Conservation (phyloP, 2,797 vertebrate species). For the Apogon talboti region DNA sequence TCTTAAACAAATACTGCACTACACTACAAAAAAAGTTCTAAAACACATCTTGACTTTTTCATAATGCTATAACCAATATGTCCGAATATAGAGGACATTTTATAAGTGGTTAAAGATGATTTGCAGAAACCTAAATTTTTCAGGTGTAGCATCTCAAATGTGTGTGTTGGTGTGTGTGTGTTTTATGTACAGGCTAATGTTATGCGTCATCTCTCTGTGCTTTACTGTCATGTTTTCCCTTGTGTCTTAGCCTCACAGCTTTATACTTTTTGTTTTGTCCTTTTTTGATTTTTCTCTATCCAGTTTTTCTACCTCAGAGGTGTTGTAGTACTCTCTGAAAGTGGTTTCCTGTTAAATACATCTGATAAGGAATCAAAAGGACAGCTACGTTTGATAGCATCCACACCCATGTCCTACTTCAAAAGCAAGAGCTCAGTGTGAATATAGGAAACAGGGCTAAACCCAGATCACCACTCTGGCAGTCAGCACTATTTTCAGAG, state of each 20-base stretch:
- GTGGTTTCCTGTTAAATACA: constrained; percentile 12
- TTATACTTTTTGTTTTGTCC: constrained; percentile 21
- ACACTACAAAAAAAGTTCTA: no score
- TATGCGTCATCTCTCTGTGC: constrained; percentile 54
- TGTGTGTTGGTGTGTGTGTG: constrained; percentile 30
- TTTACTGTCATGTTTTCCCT: constrained; percentile 61
- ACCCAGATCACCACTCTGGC: constrained; percentile 78
- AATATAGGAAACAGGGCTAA: constrained; percentile 81
- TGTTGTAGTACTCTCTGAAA: constrained; percentile 13
- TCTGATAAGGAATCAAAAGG: constrained; percentile 16
- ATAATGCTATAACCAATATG: no score
- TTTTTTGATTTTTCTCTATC: constrained; percentile 11
- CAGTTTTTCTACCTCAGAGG: neutral
- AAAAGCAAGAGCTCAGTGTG: constrained; percentile 66
- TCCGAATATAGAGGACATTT: no score
- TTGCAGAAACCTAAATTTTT: neutral
- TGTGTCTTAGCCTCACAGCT: constrained; percentile 55
- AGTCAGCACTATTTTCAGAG: constrained; percentile 78
- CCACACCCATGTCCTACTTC: constrained; percentile 58
- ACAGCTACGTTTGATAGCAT: constrained; percentile 46
- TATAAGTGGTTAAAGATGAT: no score
- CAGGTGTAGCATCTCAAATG: constrained; percentile 10
- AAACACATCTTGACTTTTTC: no score
- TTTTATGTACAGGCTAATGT: constrained; percentile 33
- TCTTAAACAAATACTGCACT: no score